Evolutionary conservation across 2,113 vertebrate genomes (phyloP).

Genomic region (Pampusana beccarii): DNA sequence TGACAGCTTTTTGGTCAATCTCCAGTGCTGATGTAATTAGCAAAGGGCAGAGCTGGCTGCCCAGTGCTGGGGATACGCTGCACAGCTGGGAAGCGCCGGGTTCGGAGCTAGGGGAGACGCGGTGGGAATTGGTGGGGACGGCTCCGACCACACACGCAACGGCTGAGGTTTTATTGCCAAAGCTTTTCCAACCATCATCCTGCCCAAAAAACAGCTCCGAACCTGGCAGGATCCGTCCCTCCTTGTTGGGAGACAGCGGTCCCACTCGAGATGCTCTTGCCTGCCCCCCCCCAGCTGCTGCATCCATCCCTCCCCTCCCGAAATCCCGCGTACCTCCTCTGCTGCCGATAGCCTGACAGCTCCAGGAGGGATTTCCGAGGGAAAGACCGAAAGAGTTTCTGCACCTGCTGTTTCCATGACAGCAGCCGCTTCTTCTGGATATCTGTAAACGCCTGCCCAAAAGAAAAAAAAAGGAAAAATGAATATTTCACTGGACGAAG

Average conservation of each 20-base stretch:
- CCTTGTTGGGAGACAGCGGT: not conserved
- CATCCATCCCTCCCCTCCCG: not conserved
- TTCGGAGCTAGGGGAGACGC: not conserved
- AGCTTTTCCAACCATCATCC: not conserved
- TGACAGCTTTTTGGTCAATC: not conserved
- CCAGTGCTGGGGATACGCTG: fast-evolving
- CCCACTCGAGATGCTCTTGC: not conserved
- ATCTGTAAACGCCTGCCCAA: slow-evolving; percentile 91
- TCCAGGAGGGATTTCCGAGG: slow-evolving; percentile 97
- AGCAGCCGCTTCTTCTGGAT: slow-evolving; percentile 98
- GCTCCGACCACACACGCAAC: not conserved
- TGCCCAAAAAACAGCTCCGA: fast-evolving
- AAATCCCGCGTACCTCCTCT: slow-evolving; percentile 84
- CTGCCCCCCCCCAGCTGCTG: not conserved
- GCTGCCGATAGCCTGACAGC: slow-evolving; percentile 91
- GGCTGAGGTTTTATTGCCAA: not conserved
- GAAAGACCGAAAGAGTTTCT: slow-evolving; percentile 98
- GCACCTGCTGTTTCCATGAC: slow-evolving; percentile 99
- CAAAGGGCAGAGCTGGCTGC: not conserved
- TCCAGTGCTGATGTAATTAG: not conserved
- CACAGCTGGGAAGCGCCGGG: not conserved
- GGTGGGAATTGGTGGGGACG: not conserved
- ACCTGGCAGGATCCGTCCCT: not conserved
- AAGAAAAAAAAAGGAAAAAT: slow-evolving; percentile 4
- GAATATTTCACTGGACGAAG: slow-evolving; percentile 26